Conservation (phyloP, 2,797 vertebrate genomes). For the Pempheris klunzingeri region DNA sequence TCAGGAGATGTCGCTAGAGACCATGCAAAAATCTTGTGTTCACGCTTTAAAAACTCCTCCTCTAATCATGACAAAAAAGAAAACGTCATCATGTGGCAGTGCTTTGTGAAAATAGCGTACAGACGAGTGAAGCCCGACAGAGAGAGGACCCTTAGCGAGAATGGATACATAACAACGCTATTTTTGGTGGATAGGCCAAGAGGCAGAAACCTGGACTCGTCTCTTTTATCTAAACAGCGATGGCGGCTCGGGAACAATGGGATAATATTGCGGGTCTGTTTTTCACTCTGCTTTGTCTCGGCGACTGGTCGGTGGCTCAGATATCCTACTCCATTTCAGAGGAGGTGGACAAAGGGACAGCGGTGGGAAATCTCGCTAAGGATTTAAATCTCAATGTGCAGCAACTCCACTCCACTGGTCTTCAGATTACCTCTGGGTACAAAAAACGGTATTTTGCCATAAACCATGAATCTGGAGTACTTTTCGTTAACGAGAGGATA, state of each 20-base stretch:
- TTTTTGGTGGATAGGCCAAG: neutral
- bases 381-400: constrained; percentile 81
- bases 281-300: constrained; percentile 71
- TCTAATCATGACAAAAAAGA: constrained; percentile 7
- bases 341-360: constrained; percentile 77
- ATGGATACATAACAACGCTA: constrained; percentile 13
- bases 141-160: neutral
- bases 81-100: constrained; percentile 53
- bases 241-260: constrained; percentile 59
- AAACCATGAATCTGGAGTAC: constrained; percentile 75
- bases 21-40: constrained; percentile 28
- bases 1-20: constrained; percentile 74
- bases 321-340: constrained; percentile 81
- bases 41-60: constrained; percentile 43
- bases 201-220: neutral
- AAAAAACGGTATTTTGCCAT: constrained; percentile 78
- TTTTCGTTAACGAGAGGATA: constrained; percentile 80
- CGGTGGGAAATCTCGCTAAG: constrained; percentile 82
- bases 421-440: constrained; percentile 70
- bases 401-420: constrained; percentile 57
- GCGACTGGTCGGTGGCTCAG: constrained; percentile 82
- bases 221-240: constrained; percentile 16
- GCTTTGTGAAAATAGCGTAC: constrained; percentile 56
- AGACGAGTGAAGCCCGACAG: constrained; percentile 15
- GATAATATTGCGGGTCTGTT: constrained; percentile 44